Evolutionary conservation across 1,140 invertebrate genomes (phyloP).

Genomic region (Drosophila nasuta): DNA sequence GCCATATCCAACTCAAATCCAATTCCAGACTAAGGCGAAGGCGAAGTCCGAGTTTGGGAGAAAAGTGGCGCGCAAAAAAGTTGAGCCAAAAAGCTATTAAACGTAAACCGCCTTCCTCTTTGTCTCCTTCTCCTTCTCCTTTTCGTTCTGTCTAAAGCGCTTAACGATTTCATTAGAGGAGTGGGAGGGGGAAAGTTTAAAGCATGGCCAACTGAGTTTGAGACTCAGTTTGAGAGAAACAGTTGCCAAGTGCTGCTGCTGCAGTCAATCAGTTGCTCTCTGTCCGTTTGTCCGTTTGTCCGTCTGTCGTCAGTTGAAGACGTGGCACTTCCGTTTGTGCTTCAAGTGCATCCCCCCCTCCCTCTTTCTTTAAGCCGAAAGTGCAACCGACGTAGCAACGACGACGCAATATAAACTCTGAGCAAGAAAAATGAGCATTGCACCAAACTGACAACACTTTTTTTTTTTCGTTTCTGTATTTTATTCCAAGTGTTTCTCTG

Average conservation of each 20-base stretch:
- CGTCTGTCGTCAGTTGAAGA: conserved; percentile 58
- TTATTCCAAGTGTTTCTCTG: conserved; percentile 49
- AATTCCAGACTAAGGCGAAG: conserved; percentile 2
- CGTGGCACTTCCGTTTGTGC: conserved; percentile 79
- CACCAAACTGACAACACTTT: conserved; percentile 70
- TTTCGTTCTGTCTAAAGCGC: conserved; percentile 33
- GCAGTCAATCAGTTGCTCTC: conserved; percentile 40
- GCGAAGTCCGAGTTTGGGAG: neutral
- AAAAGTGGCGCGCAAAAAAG: conserved; percentile 43
- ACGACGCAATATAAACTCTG: conserved; percentile 13
- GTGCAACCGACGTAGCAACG: neutral
- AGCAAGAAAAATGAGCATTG: conserved; percentile 67
- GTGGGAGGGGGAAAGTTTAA: conserved; percentile 45
- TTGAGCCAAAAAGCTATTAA: conserved; percentile 72
- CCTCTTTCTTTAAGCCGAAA: neutral
- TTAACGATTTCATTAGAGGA: conserved; percentile 71
- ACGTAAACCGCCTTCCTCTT: conserved; percentile 15
- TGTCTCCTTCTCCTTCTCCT: neutral
- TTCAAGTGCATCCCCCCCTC: conserved; percentile 48
- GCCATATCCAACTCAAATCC: conserved; percentile 24
- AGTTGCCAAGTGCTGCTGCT: conserved; percentile 35
- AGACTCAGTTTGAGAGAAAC: neutral
- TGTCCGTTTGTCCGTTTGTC: conserved; percentile 16
- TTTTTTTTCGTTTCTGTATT: neutral
- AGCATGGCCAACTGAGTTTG: conserved; percentile 25